Conservation (phyloP, 2,113 vertebrate species). For the Seriola quinqueradiata region DNA sequence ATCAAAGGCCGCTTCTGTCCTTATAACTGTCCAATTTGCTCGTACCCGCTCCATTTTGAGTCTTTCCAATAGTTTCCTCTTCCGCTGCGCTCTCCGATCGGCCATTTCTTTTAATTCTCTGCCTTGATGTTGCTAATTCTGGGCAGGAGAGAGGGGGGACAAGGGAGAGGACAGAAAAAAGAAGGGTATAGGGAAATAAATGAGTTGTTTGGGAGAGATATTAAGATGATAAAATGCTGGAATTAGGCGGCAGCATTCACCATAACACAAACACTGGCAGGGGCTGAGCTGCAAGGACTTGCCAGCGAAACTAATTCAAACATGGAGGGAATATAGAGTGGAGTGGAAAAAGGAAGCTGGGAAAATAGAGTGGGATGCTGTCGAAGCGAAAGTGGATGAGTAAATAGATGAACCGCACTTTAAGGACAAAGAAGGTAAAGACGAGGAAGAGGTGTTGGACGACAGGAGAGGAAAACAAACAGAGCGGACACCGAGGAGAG, state of each 20-base stretch:
- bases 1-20: slow-evolving; percentile 42
- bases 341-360: slow-evolving; percentile 53
- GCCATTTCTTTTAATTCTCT: slow-evolving; percentile 65
- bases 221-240: slow-evolving; percentile 57
- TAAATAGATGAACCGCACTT: slow-evolving; percentile 54
- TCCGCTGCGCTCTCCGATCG: slow-evolving; percentile 32
- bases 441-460: slow-evolving; percentile 31
- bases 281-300: slow-evolving; percentile 36
- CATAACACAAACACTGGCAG: slow-evolving; percentile 62
- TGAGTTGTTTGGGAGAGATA: slow-evolving; percentile 35
- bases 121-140: slow-evolving; percentile 68
- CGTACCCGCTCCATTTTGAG: slow-evolving; percentile 75
- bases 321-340: slow-evolving; percentile 71
- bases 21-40: slow-evolving; percentile 63
- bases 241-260: slow-evolving; percentile 55
- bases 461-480: slow-evolving; percentile 39
- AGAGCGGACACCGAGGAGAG: slow-evolving; percentile 23
- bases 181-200: slow-evolving; percentile 43
- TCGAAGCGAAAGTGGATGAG: slow-evolving; percentile 45
- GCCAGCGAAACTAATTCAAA: slow-evolving; percentile 70
- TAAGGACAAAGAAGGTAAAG: slow-evolving; percentile 31
- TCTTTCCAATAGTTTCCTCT: slow-evolving; percentile 34
- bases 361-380: slow-evolving; percentile 51
- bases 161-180: slow-evolving; percentile 3
- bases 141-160: slow-evolving; percentile 37